Conservation (phyloP, 2,888 invertebrate genomes). For the Netelia fuscicornis region DNA sequence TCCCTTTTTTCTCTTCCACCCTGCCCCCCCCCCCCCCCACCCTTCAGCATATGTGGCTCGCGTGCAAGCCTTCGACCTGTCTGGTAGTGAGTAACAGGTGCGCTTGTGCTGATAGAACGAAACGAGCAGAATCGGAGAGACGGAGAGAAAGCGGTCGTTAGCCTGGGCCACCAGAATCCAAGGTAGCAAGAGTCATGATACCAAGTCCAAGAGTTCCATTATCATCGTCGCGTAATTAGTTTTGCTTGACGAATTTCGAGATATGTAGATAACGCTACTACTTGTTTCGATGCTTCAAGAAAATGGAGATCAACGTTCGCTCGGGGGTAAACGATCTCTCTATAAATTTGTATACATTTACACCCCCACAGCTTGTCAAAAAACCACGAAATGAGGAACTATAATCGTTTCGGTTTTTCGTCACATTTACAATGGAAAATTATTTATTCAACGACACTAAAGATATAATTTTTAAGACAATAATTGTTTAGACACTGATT, state of each 20-base stretch:
- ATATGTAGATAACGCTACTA: neutral
- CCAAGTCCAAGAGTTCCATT: conserved; percentile 9
- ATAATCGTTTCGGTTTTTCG: too few relatives aligned
- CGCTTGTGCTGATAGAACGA: conserved; percentile 62
- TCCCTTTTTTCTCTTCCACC: conserved; percentile 14
- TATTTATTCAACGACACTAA: too few relatives aligned
- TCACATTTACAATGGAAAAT: too few relatives aligned
- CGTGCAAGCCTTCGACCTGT: conserved; percentile 78
- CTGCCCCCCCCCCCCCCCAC: neutral
- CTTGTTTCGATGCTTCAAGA: neutral
- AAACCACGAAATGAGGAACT: neutral
- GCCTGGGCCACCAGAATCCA: conserved; percentile 69
- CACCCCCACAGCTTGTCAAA: neutral
- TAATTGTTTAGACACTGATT: too few relatives aligned
- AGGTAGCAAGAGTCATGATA: conserved; percentile 18
- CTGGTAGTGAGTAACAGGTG: conserved; percentile 81
- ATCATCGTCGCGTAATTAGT: conserved; percentile 76
- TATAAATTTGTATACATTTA: neutral
- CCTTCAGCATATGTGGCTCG: conserved; percentile 82
- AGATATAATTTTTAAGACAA: too few relatives aligned
- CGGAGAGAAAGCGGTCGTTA: conserved; percentile 82
- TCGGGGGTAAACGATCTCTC: neutral
- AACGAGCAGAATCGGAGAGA: conserved; percentile 60
- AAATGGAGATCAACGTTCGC: neutral
- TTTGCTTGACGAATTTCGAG: conserved; percentile 4